Evolutionary conservation across 1,140 invertebrate genomes (phyloP).

Genomic region (Drosophila sucinea): DNA sequence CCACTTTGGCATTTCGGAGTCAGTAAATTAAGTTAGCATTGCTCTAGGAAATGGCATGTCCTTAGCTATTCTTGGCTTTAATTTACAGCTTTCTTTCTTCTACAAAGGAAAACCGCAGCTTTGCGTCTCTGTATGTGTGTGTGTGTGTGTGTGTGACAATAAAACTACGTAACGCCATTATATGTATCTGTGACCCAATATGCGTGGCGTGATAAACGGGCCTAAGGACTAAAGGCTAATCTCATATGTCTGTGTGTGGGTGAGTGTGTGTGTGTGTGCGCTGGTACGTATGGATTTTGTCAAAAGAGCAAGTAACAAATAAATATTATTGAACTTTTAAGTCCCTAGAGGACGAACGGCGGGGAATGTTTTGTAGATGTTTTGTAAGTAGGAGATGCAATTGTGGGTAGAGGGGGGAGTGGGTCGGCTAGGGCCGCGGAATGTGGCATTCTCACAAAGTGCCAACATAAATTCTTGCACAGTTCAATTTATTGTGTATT

Average conservation of each 20-base stretch:
- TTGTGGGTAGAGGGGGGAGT: constrained; percentile 31
- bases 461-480: constrained; percentile 76
- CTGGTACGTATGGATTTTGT: constrained; percentile 62
- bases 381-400: constrained; percentile 39
- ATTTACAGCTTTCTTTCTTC: constrained; percentile 49
- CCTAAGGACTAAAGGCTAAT: constrained; percentile 55
- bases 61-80: constrained; percentile 35
- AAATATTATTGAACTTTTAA: constrained; percentile 82
- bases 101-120: constrained; percentile 9
- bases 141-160: constrained; percentile 39
- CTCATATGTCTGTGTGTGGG: constrained; percentile 48
- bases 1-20: constrained; percentile 46
- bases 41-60: constrained; percentile 51
- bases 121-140: constrained; percentile 18
- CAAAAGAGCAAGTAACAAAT: constrained; percentile 77
- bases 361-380: not conserved
- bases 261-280: constrained; percentile 29
- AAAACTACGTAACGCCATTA: constrained; percentile 57
- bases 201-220: constrained; percentile 68
- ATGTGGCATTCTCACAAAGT: constrained; percentile 58
- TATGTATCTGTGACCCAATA: constrained; percentile 62
- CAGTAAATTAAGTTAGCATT: constrained; percentile 67
- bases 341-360: constrained; percentile 49
- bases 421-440: constrained; percentile 1
- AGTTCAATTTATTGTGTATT: constrained; percentile 80